Base-by-base conservation (phyloP, 2,113 vertebrate genomes). In the Nycticorax nycticorax region DNA sequence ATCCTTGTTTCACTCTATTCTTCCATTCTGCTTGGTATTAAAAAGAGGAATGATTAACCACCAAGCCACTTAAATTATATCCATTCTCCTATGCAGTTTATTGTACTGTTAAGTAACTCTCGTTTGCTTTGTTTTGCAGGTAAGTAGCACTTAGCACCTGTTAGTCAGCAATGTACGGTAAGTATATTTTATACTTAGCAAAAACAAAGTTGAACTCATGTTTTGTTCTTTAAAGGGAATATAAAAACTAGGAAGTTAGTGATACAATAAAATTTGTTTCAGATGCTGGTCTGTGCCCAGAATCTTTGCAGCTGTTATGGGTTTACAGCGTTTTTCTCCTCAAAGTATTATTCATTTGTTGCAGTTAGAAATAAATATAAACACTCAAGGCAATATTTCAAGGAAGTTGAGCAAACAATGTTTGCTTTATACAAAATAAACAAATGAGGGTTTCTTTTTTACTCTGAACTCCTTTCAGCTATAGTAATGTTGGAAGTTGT, bases 81-180 rank as follows among this genome's bases (percentile, higher is more conserved):
- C 14, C 19, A 8, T 9, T 77, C 4, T 81, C 7, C 18, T 57
- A 2, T 53, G 27, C 24, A 41, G 32, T 74, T 68, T 62, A 60
- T 60, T 56, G 11, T 68, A 18, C 60, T 35, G 12, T 93, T 88
- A 81, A 93, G 45, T 93, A 85, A 89, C 12, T 83, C 17, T 53
- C 20, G 12, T 52, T 78, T 89, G 8, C 92, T 79, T 96, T 96
- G 7, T 87, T 95, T 97, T 97, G 43, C 79, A 97, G 97, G 97
- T 97, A 93, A 97, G 97, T 97, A 94, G 50, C 37, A 23, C 57
- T 59, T 67, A 37, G 18, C 24, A 87, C 10, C 52, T 32, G 11
- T 33, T 57, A 59, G 39, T 60, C 69, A 90, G 18, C 45, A 60
- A 39, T 69, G 94, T 76, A 37, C 0, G 53, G 97, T 97, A 90